Percentiles rank a stretch among this genome's conserved stretches.
Evolutionary conservation across 2,888 invertebrate genomes (phyloP).

Genomic region (Parthenolecanium corni): DNA sequence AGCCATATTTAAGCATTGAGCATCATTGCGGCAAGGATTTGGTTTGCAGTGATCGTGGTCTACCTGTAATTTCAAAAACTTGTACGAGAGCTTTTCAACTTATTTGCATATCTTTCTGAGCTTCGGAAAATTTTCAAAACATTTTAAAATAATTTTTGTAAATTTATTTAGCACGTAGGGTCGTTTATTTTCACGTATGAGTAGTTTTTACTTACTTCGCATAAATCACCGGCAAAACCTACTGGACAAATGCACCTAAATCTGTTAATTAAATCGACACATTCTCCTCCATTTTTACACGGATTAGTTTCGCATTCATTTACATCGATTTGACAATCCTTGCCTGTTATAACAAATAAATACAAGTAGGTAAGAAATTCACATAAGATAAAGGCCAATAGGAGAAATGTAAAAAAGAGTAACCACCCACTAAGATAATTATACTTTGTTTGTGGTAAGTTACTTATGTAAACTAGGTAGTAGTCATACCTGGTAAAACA

Average conservation of each 20-base stretch:
- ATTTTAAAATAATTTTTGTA: too few species aligned
- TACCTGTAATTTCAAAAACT: conserved; percentile 52
- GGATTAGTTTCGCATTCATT: conserved; percentile 79
- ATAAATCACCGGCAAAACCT: conserved; percentile 73
- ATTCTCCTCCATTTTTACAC: conserved; percentile 81
- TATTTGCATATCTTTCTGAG: too few species aligned
- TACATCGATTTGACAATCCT: conserved; percentile 73
- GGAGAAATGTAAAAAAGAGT: neutral
- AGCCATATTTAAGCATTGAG: conserved; percentile 75
- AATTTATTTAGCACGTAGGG: neutral
- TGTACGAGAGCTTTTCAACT: too few species aligned
- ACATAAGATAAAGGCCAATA: neutral
- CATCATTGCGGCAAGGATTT: conserved; percentile 76
- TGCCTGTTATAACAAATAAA: conserved; percentile 43
- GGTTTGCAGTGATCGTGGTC: conserved; percentile 82
- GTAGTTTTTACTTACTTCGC: conserved; percentile 54
- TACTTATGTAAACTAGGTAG: too few species aligned
- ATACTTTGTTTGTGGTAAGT: too few species aligned
- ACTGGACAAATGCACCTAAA: conserved; percentile 84
- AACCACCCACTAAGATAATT: too few species aligned
- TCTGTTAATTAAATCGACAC: conserved; percentile 69
- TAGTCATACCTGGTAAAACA: too few species aligned
- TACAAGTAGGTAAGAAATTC: neutral
- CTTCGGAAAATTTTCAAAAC: too few species aligned
- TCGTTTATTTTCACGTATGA: neutral